These are phyloP conservation scores for Heliconius hewitsoni DNA, from an alignment of 1,140 invertebrate species.

Conservation along the genomic window DNA sequence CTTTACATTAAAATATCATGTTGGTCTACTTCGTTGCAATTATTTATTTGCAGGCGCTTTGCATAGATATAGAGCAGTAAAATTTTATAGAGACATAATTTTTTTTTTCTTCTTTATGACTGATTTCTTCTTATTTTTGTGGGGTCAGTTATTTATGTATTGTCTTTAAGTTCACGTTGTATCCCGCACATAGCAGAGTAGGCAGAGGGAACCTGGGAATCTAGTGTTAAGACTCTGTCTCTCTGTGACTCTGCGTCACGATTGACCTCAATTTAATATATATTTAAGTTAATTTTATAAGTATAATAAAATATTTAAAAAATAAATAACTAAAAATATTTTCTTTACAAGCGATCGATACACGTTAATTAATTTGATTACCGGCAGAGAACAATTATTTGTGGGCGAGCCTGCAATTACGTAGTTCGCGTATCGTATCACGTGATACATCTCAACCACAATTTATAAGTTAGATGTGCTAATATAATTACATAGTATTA, in stretches of 20 bases:
- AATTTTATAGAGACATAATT: neutral
- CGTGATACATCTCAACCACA: neutral
- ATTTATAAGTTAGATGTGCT: neutral
- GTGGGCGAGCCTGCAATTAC: slow-evolving; percentile 28
- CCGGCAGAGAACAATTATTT: slow-evolving; percentile 23
- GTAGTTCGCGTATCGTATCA: slow-evolving; percentile 19
- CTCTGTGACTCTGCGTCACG: no score
- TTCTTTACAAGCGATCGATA: neutral
- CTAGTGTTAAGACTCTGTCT: no score
- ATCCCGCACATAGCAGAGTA: no score
- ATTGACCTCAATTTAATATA: no score
- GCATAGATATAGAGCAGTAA: neutral
- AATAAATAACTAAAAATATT: neutral
- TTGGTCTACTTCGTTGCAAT: neutral
- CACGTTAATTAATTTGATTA: slow-evolving; percentile 26
- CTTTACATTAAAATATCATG: neutral
- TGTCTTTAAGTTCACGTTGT: no score
- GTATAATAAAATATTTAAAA: no score
- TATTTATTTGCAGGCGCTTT: neutral
- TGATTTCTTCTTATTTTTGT: no score
- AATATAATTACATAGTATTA: neutral
- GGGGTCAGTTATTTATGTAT: no score
- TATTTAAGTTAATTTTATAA: no score
- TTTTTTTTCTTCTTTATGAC: neutral
- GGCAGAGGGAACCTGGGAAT: no score